Conservation (phyloP, 2,888 invertebrate species). For the Apamea anceps region DNA sequence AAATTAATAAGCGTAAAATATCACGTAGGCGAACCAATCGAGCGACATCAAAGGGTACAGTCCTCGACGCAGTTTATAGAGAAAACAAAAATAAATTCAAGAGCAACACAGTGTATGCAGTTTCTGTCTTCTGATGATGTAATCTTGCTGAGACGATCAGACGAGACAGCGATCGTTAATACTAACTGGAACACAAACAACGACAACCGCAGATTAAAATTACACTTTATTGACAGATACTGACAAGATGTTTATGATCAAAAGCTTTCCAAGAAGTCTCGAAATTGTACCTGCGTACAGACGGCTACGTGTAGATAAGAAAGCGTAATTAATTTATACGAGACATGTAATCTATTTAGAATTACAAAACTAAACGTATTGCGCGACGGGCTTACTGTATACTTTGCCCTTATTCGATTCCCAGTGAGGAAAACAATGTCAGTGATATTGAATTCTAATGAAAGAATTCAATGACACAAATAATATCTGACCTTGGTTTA, state of each 20-base stretch:
- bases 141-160: slow-evolving; percentile 65
- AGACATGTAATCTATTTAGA: slow-evolving; percentile 34
- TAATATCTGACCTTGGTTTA: slow-evolving; percentile 17
- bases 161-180: slow-evolving; percentile 70
- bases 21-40: slow-evolving; percentile 61
- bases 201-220: slow-evolving; percentile 60
- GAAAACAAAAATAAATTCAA: slow-evolving; percentile 70
- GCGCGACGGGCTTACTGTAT: slow-evolving; percentile 9
- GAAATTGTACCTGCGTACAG: slow-evolving; percentile 24
- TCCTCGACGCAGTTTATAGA: slow-evolving; percentile 55
- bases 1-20: slow-evolving; percentile 65
- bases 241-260: slow-evolving; percentile 58
- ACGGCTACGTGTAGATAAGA: slow-evolving; percentile 16
- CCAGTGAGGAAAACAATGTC: slow-evolving; percentile 1
- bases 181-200: slow-evolving; percentile 73
- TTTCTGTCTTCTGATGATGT: slow-evolving; percentile 76
- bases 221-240: slow-evolving; percentile 58
- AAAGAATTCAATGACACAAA: slow-evolving; percentile 21
- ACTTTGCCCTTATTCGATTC: slow-evolving; percentile 12
- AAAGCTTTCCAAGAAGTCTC: slow-evolving; percentile 42
- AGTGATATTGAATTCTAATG: too few species aligned
- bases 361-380: slow-evolving; percentile 28
- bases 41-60: slow-evolving; percentile 68
- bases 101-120: slow-evolving; percentile 68
- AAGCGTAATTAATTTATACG: slow-evolving; percentile 49